These are phyloP conservation scores for Hyposmocoma kahamanoa DNA, from an alignment of 1,140 invertebrate genomes.

Conservation along the genomic window DNA sequence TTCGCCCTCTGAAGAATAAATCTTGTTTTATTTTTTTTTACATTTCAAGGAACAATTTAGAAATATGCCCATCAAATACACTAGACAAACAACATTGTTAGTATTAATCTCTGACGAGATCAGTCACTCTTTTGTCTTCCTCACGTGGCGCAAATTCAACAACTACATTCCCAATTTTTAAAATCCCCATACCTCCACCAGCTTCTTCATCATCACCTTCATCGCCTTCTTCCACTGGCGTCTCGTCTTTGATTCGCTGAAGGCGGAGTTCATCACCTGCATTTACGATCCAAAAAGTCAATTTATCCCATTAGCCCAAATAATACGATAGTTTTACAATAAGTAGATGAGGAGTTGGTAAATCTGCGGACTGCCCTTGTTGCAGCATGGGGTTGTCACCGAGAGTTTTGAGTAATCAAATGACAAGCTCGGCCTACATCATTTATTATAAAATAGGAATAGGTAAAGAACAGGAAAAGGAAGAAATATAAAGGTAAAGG, in stretches of 20 bases:
- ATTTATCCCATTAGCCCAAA: too few relatives aligned
- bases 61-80: not conserved
- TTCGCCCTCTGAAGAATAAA: constrained; percentile 43
- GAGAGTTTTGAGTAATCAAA: too few relatives aligned
- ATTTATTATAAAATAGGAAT: too few relatives aligned
- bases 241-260: constrained; percentile 53
- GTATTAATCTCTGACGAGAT: not conserved
- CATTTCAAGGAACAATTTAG: not conserved
- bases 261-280: constrained; percentile 54
- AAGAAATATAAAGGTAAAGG: too few relatives aligned
- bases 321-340: too few relatives aligned
- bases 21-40: not conserved
- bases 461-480: too few relatives aligned
- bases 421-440: too few relatives aligned
- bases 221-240: constrained; percentile 45
- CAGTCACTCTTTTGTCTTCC: not conserved
- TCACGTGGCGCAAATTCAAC: too few relatives aligned
- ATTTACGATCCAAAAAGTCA: too few relatives aligned
- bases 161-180: not conserved
- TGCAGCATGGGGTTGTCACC: too few relatives aligned
- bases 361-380: too few relatives aligned
- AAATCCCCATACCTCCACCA: constrained; percentile 28
- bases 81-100: not conserved
- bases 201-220: constrained; percentile 43
- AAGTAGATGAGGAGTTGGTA: too few relatives aligned